These are phyloP conservation scores for Oppia nitens DNA, from an alignment of 1,140 invertebrate genomes.

Conservation along the genomic window DNA sequence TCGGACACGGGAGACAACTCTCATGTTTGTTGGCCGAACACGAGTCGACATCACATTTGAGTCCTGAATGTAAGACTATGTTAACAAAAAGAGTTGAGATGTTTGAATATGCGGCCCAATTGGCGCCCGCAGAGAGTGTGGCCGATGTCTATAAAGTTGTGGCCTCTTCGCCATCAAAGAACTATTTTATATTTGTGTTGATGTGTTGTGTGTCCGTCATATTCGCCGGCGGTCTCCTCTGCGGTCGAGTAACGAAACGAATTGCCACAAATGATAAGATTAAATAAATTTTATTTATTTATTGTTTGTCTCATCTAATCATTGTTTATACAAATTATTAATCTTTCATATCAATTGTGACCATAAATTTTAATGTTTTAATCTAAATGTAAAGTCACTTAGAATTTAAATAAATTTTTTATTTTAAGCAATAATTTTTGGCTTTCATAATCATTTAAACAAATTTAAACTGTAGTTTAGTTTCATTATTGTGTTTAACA, in stretches of 20 bases:
- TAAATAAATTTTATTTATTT: slow-evolving; percentile 37
- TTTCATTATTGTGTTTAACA: too few relatives aligned
- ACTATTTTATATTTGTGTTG: slow-evolving; percentile 54
- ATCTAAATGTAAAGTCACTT: too few relatives aligned
- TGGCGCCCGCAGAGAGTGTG: slow-evolving; percentile 43
- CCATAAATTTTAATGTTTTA: too few relatives aligned
- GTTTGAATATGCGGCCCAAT: slow-evolving; percentile 64
- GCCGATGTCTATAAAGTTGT: slow-evolving; percentile 50
- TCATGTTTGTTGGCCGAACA: slow-evolving; percentile 57
- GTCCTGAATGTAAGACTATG: slow-evolving; percentile 55
- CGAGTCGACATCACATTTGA: slow-evolving; percentile 40
- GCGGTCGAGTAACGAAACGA: slow-evolving; percentile 54
- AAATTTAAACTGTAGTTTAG: too few relatives aligned
- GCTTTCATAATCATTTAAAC: too few relatives aligned
- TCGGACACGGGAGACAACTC: slow-evolving; percentile 61
- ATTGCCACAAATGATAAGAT: slow-evolving; percentile 45
- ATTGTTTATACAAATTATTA: too few relatives aligned
- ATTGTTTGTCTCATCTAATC: too few relatives aligned
- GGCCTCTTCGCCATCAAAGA: slow-evolving; percentile 47
- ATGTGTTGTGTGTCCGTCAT: slow-evolving; percentile 51
- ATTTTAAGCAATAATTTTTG: too few relatives aligned
- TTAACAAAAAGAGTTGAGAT: slow-evolving; percentile 63
- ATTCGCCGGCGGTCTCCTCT: slow-evolving; percentile 61
- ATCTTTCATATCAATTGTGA: too few relatives aligned
- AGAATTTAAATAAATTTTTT: too few relatives aligned